These are phyloP conservation scores for Diadumene lineata DNA, from an alignment of 92 coral and sea anemone species.

Conservation along the genomic window DNA sequence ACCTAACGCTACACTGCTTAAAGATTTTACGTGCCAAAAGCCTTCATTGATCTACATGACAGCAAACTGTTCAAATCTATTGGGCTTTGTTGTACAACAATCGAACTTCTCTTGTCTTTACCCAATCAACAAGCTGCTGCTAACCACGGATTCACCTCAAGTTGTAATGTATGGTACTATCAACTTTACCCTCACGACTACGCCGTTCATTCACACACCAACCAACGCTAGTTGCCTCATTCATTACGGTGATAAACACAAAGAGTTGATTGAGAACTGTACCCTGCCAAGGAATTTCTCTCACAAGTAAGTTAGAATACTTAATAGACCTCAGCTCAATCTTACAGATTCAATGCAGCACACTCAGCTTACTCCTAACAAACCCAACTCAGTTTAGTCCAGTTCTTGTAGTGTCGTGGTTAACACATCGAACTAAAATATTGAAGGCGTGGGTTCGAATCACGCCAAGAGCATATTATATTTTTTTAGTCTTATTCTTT, in stretches of 20 bases:
- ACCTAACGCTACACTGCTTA: not conserved
- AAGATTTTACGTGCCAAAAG: not conserved
- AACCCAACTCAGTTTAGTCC: no score
- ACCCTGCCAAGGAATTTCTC: slow-evolving; percentile 14
- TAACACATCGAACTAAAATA: no score
- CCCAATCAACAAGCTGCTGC: slow-evolving; percentile 18
- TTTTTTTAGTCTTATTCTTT: no score
- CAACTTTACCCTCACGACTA: slow-evolving; percentile 15
- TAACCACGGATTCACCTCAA: slow-evolving; percentile 20
- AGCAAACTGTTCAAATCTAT: slow-evolving; percentile 39
- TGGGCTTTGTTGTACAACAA: slow-evolving; percentile 16
- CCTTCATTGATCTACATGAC: slow-evolving; percentile 29
- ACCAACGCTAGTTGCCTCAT: slow-evolving; percentile 30
- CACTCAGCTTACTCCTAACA: no score
- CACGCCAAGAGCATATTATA: no score
- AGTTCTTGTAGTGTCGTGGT: no score
- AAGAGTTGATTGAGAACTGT: slow-evolving; percentile 7
- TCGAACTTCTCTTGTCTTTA: slow-evolving; percentile 24
- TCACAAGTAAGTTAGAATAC: slow-evolving; percentile 34
- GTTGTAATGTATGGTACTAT: slow-evolving; percentile 29
- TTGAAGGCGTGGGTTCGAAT: no score
- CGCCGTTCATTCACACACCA: not conserved
- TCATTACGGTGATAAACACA: slow-evolving; percentile 39
- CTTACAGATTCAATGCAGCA: no score
- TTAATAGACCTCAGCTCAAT: no score